These are phyloP conservation scores for Drosophila siamana DNA, from an alignment of 2,888 invertebrate species.

Conservation along the genomic window DNA sequence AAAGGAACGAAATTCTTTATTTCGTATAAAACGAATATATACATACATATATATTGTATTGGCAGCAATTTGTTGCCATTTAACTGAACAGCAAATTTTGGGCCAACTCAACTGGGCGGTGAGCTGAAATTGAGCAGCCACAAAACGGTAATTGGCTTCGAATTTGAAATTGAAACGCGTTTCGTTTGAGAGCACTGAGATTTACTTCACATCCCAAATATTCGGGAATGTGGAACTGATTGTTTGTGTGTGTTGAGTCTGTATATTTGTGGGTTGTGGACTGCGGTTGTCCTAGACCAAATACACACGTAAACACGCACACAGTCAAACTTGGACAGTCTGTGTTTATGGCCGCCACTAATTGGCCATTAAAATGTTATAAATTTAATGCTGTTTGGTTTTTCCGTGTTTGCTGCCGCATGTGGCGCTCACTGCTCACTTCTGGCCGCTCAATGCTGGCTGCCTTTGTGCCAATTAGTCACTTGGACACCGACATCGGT, in stretches of 20 bases:
- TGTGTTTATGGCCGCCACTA: slow-evolving; percentile 72
- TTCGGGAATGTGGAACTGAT: slow-evolving; percentile 18
- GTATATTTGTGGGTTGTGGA: slow-evolving; percentile 14
- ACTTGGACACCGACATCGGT: slow-evolving; percentile 34
- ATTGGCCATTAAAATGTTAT: slow-evolving; percentile 79
- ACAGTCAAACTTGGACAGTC: slow-evolving; percentile 7
- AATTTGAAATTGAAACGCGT: slow-evolving; percentile 45
- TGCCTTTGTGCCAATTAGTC: slow-evolving; percentile 56
- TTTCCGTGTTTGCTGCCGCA: slow-evolving; percentile 61
- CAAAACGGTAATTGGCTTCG: slow-evolving; percentile 54
- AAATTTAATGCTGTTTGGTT: slow-evolving; percentile 69
- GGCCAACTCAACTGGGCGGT: slow-evolving; percentile 23
- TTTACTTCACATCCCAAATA: slow-evolving; percentile 31
- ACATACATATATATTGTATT: slow-evolving; percentile 8
- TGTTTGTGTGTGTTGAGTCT: too few species aligned
- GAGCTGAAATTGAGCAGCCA: slow-evolving; percentile 46
- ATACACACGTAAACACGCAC: slow-evolving; percentile 3
- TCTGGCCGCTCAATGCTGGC: slow-evolving; percentile 9
- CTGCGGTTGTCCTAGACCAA: slow-evolving; percentile 48
- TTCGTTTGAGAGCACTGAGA: slow-evolving; percentile 31
- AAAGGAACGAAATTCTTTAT: slow-evolving; percentile 21
- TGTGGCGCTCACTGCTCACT: slow-evolving; percentile 2
- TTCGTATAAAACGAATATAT: slow-evolving; percentile 1
- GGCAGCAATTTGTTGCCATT: slow-evolving; percentile 36
- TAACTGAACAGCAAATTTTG: slow-evolving; percentile 34